Evolutionary conservation across 2,888 invertebrate species (phyloP), one percentile per base, ranked within the genome.

Genomic region (Malacosoma neustria): DNA sequence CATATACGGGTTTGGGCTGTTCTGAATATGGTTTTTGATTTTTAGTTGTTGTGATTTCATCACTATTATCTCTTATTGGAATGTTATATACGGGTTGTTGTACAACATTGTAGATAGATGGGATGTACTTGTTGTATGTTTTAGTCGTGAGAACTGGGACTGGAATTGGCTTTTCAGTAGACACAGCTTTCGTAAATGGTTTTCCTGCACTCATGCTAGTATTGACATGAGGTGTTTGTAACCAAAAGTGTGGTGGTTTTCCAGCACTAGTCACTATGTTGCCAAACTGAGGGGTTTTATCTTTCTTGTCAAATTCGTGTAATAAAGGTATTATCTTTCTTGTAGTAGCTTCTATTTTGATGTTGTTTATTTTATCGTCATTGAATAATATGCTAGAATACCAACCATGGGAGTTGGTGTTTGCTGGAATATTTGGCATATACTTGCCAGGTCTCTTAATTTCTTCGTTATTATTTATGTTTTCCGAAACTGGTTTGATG

Each of bases 401-500:
- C 85, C 85, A 85, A 14, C 85, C 82, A 48, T 85, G 85, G 11
- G 85, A 84, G 40, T 85, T 85, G 0, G 77, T 81, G 30, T 85
- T 85, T 0, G 77, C 81, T 30, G 74, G 68, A 40, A 72, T 61
- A 45, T 77, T 76, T 32, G 77, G 75, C 45, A 73, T 74, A n/a
- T 72, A 46, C 47, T 80, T 80, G 3, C 70, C 59, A 2, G 74
- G 76, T 46, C 72, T 66, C 33, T 68, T 73, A 36, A 36, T 49
- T 29, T 47, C 40, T 40, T 66, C 64, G 9, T 52, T 44, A 9
- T 66, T 62, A 41, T 67, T 56, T 9, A 53, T 38, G 42, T 61
- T 52, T 54, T 72, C 74, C 14, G 59, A 65, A 0, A 70, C 66
- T 22, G 67, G 68, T 48, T 69, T 71, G 0, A 64, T 38, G 32